Conservation (phyloP, 2,888 invertebrate species). For the Nomada flava region DNA sequence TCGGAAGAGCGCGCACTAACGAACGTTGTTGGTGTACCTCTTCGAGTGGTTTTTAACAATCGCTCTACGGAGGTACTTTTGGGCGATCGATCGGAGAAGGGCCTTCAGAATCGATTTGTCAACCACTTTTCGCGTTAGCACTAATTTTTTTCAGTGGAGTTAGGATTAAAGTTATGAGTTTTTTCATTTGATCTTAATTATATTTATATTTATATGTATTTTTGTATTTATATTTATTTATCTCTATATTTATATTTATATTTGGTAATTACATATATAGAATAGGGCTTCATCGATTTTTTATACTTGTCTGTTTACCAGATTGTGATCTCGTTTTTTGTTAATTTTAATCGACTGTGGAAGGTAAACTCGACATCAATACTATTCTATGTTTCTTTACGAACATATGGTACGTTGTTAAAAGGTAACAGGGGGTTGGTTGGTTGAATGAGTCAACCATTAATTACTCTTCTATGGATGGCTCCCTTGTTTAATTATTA, state of each 20-base stretch:
- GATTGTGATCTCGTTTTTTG: no score
- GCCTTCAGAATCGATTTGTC: neutral
- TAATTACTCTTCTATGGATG: neutral
- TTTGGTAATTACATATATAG: no score
- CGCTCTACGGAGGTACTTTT: neutral
- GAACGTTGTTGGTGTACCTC: constrained; percentile 6
- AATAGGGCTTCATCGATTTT: no score
- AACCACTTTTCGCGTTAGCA: no score
- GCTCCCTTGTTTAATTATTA: neutral
- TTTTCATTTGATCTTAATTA: neutral
- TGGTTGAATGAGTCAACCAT: neutral
- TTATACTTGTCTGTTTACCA: no score
- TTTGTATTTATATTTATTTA: no score
- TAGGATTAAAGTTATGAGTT: neutral
- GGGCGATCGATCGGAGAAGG: neutral
- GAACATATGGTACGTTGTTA: neutral
- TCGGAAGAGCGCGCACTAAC: constrained; percentile 14
- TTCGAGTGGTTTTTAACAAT: constrained; percentile 8
- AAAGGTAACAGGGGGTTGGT: neutral
- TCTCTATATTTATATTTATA: no score
- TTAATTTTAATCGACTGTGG: no score
- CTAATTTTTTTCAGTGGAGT: neutral
- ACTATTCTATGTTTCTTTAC: neutral
- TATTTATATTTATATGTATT: neutral
- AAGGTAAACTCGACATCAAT: neutral